Conservation (phyloP, 2,888 invertebrate species). For the Epinotia bilunana region DNA sequence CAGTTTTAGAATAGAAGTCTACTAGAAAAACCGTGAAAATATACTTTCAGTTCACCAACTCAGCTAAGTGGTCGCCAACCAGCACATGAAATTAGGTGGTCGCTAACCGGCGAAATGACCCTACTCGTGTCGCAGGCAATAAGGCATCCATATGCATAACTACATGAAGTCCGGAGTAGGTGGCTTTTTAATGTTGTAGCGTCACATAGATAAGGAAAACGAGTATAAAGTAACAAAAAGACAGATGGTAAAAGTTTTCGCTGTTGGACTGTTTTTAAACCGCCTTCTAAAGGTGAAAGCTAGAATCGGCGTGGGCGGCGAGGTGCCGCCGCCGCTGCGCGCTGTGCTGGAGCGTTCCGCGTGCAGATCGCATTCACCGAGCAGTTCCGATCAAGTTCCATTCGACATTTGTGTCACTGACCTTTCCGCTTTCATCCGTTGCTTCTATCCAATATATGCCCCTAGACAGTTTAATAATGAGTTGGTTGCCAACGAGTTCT, state of each 20-base stretch:
- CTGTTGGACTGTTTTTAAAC: conserved; percentile 4
- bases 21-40: too few relatives aligned
- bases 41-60: too few relatives aligned
- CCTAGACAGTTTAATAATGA: too few relatives aligned
- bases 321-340: conserved; percentile 56
- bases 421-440: conserved; percentile 10
- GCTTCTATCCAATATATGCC: neutral
- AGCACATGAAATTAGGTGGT: too few relatives aligned
- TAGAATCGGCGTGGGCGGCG: conserved; percentile 35
- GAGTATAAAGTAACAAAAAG: neutral
- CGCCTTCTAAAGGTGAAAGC: conserved; percentile 25
- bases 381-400: conserved; percentile 13
- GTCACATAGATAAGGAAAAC: neutral
- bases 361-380: conserved; percentile 44
- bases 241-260: conserved; percentile 1
- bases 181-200: neutral
- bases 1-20: too few relatives aligned
- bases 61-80: too few relatives aligned
- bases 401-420: conserved; percentile 28
- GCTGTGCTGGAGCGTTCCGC: conserved; percentile 44
- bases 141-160: too few relatives aligned
- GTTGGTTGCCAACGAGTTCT: too few relatives aligned
- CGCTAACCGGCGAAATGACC: too few relatives aligned
- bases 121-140: too few relatives aligned
- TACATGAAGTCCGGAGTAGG: too few relatives aligned